Percentiles rank a stretch among this genome's conserved stretches.
Evolutionary conservation across 2,888 invertebrate genomes (phyloP).

Genomic region (Mythimna pallens): DNA sequence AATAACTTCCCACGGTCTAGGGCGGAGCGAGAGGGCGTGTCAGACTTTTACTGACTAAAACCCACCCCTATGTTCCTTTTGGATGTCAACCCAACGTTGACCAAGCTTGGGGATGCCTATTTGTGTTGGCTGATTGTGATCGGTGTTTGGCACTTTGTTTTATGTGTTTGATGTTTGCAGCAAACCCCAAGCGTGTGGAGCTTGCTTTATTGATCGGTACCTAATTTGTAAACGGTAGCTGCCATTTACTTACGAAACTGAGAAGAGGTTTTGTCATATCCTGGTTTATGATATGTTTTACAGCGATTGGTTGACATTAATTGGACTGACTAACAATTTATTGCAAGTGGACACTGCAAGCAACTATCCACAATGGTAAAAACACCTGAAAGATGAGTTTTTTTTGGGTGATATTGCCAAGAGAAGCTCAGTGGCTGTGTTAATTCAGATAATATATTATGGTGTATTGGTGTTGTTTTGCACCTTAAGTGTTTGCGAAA

Average conservation of each 20-base stretch:
- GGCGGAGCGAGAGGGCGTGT: too few relatives aligned
- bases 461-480: too few relatives aligned
- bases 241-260: constrained; percentile 20
- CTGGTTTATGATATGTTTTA: constrained; percentile 17
- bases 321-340: not conserved
- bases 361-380: not conserved
- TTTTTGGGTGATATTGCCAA: too few relatives aligned
- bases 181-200: not conserved
- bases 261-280: constrained; percentile 46
- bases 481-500: too few relatives aligned
- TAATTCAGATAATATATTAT: too few relatives aligned
- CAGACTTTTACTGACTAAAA: too few relatives aligned
- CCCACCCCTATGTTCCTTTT: too few relatives aligned
- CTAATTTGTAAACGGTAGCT: constrained; percentile 16
- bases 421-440: too few relatives aligned
- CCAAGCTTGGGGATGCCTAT: not conserved
- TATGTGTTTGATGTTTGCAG: not conserved
- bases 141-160: not conserved
- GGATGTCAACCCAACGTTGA: not conserved
- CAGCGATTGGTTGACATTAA: not conserved
- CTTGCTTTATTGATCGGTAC: constrained; percentile 14
- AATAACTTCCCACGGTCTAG: too few relatives aligned
- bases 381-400: too few relatives aligned
- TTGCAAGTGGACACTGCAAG: not conserved
- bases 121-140: constrained; percentile 10